These are phyloP conservation scores for Caenorhabditis latens DNA, from an alignment of 1,140 invertebrate genomes.

Conservation along the genomic window DNA sequence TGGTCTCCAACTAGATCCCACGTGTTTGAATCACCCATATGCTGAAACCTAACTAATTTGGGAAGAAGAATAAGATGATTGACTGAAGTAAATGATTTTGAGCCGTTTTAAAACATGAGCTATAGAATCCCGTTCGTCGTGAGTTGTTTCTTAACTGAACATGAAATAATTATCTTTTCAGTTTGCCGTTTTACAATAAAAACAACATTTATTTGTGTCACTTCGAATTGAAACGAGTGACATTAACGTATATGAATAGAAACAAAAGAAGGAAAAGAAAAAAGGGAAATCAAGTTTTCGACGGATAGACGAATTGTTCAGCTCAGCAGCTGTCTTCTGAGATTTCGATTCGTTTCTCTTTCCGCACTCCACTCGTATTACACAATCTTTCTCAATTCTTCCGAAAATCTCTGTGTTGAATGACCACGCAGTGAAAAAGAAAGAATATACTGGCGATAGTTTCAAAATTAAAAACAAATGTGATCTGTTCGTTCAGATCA, in stretches of 20 bases:
- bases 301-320: slow-evolving; percentile 17
- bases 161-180: too few species aligned
- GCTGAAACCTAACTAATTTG: neutral
- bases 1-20: slow-evolving; percentile 73
- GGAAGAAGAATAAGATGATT: neutral
- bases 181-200: too few species aligned
- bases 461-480: slow-evolving; percentile 32
- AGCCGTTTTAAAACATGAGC: too few species aligned
- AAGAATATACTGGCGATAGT: neutral
- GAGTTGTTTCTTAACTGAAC: too few species aligned
- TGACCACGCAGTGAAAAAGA: neutral
- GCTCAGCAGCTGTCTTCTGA: slow-evolving; percentile 35
- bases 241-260: too few species aligned
- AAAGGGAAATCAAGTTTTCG: slow-evolving; percentile 1
- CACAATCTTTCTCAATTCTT: slow-evolving; percentile 21
- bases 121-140: too few species aligned
- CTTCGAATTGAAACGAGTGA: too few species aligned
- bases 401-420: slow-evolving; percentile 25
- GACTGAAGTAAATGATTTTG: neutral
- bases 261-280: neutral
- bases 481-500: neutral
- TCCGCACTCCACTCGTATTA: slow-evolving; percentile 31
- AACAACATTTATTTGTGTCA: too few species aligned
- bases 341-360: neutral
- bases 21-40: slow-evolving; percentile 67